A percentile compares a stretch with the other conserved stretches of the same genome.
Conservation (phyloP, 2,888 invertebrate genomes). For the Pyrgus malvae region DNA sequence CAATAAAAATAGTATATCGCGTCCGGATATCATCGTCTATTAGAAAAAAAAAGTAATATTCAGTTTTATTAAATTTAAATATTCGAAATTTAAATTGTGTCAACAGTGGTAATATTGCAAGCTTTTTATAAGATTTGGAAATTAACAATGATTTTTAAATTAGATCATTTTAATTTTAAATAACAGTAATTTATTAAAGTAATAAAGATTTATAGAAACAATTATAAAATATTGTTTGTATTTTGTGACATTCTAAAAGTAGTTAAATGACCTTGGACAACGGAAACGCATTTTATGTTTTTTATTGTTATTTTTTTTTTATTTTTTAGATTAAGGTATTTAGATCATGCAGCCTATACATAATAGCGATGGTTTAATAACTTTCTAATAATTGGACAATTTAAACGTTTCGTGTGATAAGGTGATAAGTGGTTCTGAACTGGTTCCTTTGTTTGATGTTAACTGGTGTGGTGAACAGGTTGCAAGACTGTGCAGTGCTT, state of each 20-base stretch:
- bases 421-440: conserved; percentile 45
- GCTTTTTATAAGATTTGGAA: too few species aligned
- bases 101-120: too few species aligned
- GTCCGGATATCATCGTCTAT: too few species aligned
- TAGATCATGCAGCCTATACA: background rate
- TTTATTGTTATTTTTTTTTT: background rate
- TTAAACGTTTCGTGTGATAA: conserved; percentile 39
- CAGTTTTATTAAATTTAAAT: too few species aligned
- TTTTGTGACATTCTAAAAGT: background rate
- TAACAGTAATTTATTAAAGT: background rate
- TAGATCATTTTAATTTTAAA: too few species aligned
- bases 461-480: conserved; percentile 30
- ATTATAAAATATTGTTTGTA: background rate
- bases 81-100: background rate
- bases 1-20: background rate
- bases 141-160: too few species aligned
- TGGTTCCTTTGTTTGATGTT: conserved; percentile 48
- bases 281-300: background rate
- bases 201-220: background rate
- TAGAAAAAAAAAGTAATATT: background rate
- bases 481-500: conserved; percentile 19
- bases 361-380: background rate
- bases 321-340: background rate
- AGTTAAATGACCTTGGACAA: background rate
- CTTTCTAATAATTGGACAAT: conserved; percentile 11